Evolutionary conservation across 2,888 invertebrate genomes (phyloP), one percentile per base, ranked within the genome.

Genomic region (Bombylius discolor): DNA sequence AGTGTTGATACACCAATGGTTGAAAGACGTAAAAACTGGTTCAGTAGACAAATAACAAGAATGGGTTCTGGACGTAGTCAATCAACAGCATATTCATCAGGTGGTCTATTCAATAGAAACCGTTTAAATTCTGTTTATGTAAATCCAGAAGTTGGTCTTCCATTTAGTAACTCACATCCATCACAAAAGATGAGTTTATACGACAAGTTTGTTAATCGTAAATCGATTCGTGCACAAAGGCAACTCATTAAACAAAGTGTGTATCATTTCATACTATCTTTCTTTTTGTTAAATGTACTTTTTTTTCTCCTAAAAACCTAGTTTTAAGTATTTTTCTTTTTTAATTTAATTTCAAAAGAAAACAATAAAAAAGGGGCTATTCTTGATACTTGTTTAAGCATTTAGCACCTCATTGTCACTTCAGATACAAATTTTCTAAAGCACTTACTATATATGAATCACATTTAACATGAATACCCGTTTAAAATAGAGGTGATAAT

Each of bases 1-100:
- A 90, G 91, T 68, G 91, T 92, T 1, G 91, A 91, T 66, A 91
- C 91, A 0, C 91, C 91, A 9, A 79, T 91, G 67, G 89, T 88
- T 23, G 89, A 90, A 69, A 76, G 89, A 54, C 78, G 90, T 45
- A 91, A 90, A 71, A 90, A 88, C 71, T 91, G 91, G 91, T 85
- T 92, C 64, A 87, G 87, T 63, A 79, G 91, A 50, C 89, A 89
- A 69, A 84, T 91, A 62, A 89, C 88, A 12, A 77, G 89, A 63
- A 88, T 91, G 84, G 90, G 90, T 3, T 90, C 90, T 0, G 83
- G 87, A 44, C 79, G 91, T 34, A 90, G 90, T 45, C 87, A 89
- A 3, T 89, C 89, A 1, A 90, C 90, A 0, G 87, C 89, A 0
- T 90, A 90, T 68, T 89, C 89, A 7, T 89, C 89, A 2, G 84